phyloP scores from a whole-genome alignment of 2,113 vertebrate genomes.

The Miniopterus natalensis region DNA sequence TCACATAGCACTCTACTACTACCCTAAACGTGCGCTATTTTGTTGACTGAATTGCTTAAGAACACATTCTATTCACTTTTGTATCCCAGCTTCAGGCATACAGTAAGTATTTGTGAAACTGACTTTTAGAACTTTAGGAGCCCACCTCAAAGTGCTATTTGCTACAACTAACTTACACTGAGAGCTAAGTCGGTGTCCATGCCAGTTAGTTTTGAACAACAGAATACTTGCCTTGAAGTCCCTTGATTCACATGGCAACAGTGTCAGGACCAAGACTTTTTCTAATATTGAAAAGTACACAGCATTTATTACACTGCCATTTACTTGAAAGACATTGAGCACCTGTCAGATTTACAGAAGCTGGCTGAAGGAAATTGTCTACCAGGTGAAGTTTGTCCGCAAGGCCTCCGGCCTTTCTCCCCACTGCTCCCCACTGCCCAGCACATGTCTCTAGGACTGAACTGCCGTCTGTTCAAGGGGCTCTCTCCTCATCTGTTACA shows the following conservation, averaged over 20 bases:
- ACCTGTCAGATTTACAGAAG: neutral
- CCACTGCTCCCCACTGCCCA: neutral
- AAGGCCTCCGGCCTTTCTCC: neutral
- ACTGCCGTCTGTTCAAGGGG: neutral
- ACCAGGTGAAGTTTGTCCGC: neutral
- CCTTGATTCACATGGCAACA: neutral
- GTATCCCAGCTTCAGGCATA: slow-evolving; percentile 11
- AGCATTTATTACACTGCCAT: neutral
- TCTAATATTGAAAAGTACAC: slow-evolving; percentile 19
- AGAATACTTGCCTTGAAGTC: slow-evolving; percentile 4
- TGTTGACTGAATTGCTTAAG: neutral
- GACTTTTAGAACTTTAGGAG: neutral
- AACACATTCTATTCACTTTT: neutral
- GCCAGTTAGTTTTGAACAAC: neutral
- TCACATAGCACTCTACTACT: neutral
- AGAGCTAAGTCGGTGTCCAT: neutral
- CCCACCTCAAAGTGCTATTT: neutral
- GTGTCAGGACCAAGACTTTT: neutral
- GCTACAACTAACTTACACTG: neutral
- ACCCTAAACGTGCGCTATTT: neutral
- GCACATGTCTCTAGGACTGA: neutral
- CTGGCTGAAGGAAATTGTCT: neutral
- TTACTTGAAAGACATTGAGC: slow-evolving; percentile 24
- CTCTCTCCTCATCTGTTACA: neutral
- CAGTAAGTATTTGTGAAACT: slow-evolving; percentile 26